A percentile compares a stretch with the other conserved stretches of the same genome.
phyloP scores from a whole-genome alignment of 2,888 invertebrate species.

The Amphipoea oculea region DNA sequence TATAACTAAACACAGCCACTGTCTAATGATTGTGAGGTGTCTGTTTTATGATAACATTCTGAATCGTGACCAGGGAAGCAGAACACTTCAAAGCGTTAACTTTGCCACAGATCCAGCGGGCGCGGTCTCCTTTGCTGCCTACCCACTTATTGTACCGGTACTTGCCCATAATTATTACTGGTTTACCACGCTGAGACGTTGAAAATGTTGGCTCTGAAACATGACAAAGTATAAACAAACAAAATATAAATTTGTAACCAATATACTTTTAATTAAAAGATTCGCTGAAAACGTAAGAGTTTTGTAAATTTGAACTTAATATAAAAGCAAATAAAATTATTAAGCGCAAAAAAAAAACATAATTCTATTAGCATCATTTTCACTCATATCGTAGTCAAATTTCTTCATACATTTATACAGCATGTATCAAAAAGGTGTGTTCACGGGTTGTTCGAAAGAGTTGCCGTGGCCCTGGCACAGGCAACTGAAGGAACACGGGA shows the following conservation, averaged over 20 bases:
- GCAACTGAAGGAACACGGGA: too few species aligned
- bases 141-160: slow-evolving; percentile 78
- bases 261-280: background rate
- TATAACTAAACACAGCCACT: background rate
- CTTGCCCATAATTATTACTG: slow-evolving; percentile 72
- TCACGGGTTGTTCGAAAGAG: background rate
- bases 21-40: slow-evolving; percentile 79
- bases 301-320: background rate
- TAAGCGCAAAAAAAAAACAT: background rate
- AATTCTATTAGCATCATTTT: background rate
- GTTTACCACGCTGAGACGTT: slow-evolving; percentile 72
- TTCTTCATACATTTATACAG: background rate
- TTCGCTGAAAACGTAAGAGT: background rate
- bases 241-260: background rate
- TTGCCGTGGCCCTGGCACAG: too few species aligned
- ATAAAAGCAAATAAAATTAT: slow-evolving; percentile 4
- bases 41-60: slow-evolving; percentile 70
- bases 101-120: slow-evolving; percentile 78
- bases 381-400: background rate
- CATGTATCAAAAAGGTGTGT: background rate
- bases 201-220: slow-evolving; percentile 55
- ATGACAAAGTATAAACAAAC: background rate
- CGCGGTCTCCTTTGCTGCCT: slow-evolving; percentile 72
- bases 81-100: slow-evolving; percentile 74
- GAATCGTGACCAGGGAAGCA: slow-evolving; percentile 71